Percentiles rank a stretch among this genome's conserved stretches.
Conservation (phyloP, 2,113 vertebrate species). For the Callaeas wilsoni region DNA sequence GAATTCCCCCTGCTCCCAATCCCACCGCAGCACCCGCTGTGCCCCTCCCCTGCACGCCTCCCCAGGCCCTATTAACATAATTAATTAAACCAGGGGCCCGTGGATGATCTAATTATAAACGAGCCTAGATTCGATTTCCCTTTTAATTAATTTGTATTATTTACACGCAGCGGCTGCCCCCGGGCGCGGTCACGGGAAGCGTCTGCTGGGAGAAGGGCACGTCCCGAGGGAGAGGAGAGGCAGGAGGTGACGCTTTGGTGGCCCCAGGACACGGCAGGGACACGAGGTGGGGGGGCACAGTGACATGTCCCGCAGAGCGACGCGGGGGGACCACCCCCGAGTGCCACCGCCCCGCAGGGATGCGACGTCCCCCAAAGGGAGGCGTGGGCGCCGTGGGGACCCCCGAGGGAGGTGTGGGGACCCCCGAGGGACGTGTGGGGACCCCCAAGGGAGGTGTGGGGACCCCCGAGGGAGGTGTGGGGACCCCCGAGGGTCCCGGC, state of each 20-base stretch:
- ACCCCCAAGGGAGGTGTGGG: too few relatives aligned
- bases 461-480: background rate
- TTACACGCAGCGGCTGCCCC: background rate
- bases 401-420: background rate
- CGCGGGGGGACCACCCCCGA: rapidly evolving
- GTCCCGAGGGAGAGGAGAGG: background rate
- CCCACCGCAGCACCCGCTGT: rapidly evolving
- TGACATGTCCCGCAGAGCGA: rapidly evolving
- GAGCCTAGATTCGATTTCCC: conserved; percentile 30
- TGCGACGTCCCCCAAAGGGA: background rate
- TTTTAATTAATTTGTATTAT: conserved; percentile 53
- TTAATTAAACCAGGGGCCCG: conserved; percentile 18
- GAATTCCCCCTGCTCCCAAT: rapidly evolving
- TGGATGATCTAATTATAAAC: conserved; percentile 39
- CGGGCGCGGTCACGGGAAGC: background rate
- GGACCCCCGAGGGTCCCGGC: background rate
- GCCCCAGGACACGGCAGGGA: rapidly evolving
- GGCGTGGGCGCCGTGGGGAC: background rate
- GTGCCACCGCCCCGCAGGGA: background rate
- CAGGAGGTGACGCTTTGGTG: background rate
- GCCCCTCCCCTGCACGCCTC: background rate
- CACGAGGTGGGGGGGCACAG: rapidly evolving
- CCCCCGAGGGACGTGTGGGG: background rate
- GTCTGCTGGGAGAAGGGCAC: background rate
- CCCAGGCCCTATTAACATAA: background rate